Conservation (phyloP, 2,113 vertebrate species). For the Laticauda colubrina region DNA sequence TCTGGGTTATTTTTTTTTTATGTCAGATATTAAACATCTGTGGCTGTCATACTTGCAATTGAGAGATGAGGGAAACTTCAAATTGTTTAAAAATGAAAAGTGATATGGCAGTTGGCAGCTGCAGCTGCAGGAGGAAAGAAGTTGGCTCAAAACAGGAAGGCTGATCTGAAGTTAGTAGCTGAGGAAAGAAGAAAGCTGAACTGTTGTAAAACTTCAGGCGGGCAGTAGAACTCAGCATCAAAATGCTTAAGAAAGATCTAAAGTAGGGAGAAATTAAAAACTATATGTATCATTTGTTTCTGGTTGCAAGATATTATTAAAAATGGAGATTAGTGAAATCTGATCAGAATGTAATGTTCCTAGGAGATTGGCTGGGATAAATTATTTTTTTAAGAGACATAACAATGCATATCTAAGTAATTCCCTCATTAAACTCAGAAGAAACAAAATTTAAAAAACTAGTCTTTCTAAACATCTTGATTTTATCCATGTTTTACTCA, state of each 20-base stretch:
- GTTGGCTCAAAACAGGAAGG: background rate
- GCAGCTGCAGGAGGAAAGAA: background rate
- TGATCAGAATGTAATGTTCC: background rate
- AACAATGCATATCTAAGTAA: background rate
- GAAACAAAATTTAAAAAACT: background rate
- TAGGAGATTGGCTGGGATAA: background rate
- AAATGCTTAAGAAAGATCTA: background rate
- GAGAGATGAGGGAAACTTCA: background rate
- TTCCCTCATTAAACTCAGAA: background rate
- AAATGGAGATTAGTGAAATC: background rate
- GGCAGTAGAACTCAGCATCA: background rate
- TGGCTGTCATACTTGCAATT: background rate
- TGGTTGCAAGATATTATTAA: background rate
- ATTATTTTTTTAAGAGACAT: background rate
- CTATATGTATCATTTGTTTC: background rate
- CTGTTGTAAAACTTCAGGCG: background rate
- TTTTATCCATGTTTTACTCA: background rate
- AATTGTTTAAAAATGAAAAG: background rate
- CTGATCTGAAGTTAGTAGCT: background rate
- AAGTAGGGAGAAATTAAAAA: background rate
- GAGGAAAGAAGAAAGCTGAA: background rate
- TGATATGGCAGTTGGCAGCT: background rate
- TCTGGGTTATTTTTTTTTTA: background rate
- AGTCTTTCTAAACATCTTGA: background rate
- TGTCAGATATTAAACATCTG: background rate